phyloP scores from a whole-genome alignment of 1,140 invertebrate species.

The Bombyx mandarina region DNA sequence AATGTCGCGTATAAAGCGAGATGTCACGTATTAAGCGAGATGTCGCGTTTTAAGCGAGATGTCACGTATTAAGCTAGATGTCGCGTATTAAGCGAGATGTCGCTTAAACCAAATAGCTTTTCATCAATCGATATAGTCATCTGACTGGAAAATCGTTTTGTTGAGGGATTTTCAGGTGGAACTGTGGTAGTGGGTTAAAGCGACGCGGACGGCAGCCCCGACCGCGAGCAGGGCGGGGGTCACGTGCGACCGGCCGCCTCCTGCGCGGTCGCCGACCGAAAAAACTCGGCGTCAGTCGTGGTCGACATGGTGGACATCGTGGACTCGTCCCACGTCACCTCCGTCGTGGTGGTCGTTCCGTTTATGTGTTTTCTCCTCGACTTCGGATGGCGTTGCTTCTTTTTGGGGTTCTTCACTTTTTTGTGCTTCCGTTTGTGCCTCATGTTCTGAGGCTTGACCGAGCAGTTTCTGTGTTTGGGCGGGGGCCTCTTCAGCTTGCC shows the following conservation, averaged over 20 bases:
- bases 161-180: conserved; percentile 40
- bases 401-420: conserved; percentile 57
- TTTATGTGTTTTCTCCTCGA: conserved; percentile 58
- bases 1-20: too few relatives aligned
- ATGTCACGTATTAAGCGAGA: too few relatives aligned
- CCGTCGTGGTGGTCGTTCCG: conserved; percentile 54
- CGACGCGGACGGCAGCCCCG: conserved; percentile 45
- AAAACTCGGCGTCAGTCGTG: conserved; percentile 63
- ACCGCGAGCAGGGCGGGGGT: conserved; percentile 46
- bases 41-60: too few relatives aligned
- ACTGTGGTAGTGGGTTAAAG: conserved; percentile 58
- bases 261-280: conserved; percentile 66
- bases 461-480: conserved; percentile 51
- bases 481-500: conserved; percentile 54
- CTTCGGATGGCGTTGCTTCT: conserved; percentile 57
- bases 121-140: neutral
- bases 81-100: too few relatives aligned
- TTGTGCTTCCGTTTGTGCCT: conserved; percentile 59
- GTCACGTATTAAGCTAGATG: too few relatives aligned
- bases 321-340: conserved; percentile 54
- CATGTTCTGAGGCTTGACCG: conserved; percentile 42
- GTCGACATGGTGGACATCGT: conserved; percentile 62
- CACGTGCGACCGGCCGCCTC: conserved; percentile 61
- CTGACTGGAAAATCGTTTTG: too few relatives aligned
- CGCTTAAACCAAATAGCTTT: too few relatives aligned